Base-by-base conservation (phyloP, 2,797 vertebrate genomes). In the Benthosema pterotum region DNA sequence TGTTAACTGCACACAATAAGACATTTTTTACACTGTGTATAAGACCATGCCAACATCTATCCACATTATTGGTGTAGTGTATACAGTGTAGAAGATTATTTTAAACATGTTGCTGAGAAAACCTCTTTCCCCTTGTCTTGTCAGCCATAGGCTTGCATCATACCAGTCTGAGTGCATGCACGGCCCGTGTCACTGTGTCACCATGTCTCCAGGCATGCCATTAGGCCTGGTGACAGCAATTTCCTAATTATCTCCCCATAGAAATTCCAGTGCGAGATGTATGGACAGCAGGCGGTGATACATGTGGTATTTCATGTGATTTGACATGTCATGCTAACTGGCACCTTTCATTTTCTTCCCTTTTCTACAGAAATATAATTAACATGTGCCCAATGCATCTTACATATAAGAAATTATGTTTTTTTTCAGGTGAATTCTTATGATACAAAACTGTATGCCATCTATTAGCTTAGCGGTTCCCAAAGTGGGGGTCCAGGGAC, bases 201-300 rank as follows among this genome's bases (percentile, higher is more conserved):
- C 62, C 22, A 38, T 67, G 71, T 82, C 77, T 86, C n/a, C 67
- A 74, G 74, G 78, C 75, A 63, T 63, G 65, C 58, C 69, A 68
- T 57, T 64, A 38, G 60, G 67, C 71, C 67, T 11, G 63, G 75
- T 76, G 74, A 77, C 78, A 78, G 74, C 67, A 60, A 55, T 65
- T 64, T 71, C 67, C 66, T 82, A 82, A 84, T 82, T 78, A 84
- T 51, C 66, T 71, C 66, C 70, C 80, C 14, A 59, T 52, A 74
- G 74, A 74, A 71, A 70, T 52, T 51, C 47, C 11, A 16, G n/a
- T 47, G 49, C 71, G 52, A 71, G 64, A 82, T 4, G 51, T 69
- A 52, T 63, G 55, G 57, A 18, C 25, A 25, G 2, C 4, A 4
- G 22, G 42, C 52, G 18, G 60, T 8, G 43, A 17, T 47, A 42